Percentiles rank a stretch among this genome's conserved stretches.
These are phyloP conservation scores for Passer montanus DNA, from an alignment of 2,113 vertebrate species.

Conservation along the genomic window DNA sequence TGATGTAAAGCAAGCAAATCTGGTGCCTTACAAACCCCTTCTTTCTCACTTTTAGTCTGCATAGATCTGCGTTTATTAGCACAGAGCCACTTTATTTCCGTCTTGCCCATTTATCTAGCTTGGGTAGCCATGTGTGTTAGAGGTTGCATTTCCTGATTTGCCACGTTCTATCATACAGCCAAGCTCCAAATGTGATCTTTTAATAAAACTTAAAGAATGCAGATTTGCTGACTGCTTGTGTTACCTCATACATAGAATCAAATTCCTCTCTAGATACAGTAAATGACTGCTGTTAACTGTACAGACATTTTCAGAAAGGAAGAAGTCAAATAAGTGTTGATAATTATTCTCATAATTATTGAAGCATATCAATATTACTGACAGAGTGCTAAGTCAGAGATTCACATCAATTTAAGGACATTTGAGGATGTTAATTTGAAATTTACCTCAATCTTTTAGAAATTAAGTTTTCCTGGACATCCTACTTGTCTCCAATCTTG, in stretches of 20 bases:
- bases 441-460: background rate
- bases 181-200: background rate
- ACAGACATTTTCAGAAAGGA: background rate
- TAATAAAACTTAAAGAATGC: background rate
- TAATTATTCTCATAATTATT: background rate
- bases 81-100: background rate
- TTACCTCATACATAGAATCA: background rate
- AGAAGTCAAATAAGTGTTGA: background rate
- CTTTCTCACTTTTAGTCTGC: background rate
- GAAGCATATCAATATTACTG: background rate
- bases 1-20: background rate
- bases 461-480: background rate
- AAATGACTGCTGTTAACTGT: background rate
- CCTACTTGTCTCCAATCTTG: background rate
- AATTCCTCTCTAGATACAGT: background rate
- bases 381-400: background rate
- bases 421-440: background rate
- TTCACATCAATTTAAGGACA: background rate
- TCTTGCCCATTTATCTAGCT: background rate
- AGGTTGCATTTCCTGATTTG: background rate
- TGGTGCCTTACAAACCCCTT: background rate
- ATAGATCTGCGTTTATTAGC: background rate
- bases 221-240: background rate
- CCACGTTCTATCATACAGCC: background rate
- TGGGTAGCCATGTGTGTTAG: background rate